These are phyloP conservation scores for Drosophila cardini DNA, from an alignment of 1,140 invertebrate genomes.

Conservation along the genomic window DNA sequence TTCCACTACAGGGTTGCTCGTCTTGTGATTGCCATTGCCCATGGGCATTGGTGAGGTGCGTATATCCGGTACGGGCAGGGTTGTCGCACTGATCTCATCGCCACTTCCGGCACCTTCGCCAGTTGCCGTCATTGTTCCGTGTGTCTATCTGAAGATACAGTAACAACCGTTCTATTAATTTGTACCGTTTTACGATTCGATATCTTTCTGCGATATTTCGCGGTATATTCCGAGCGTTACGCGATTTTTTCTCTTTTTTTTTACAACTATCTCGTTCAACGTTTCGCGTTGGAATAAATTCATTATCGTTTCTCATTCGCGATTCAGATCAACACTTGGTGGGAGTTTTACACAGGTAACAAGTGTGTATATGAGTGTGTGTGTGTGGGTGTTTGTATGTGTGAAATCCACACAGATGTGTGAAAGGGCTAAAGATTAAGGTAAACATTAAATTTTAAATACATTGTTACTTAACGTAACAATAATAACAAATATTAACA, in stretches of 20 bases:
- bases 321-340: constrained; percentile 44
- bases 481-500: constrained; percentile 62
- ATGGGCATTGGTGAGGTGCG: constrained; percentile 62
- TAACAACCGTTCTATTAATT: constrained; percentile 1
- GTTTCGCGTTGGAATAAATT: constrained; percentile 82
- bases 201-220: background rate
- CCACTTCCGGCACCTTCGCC: constrained; percentile 55
- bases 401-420: constrained; percentile 52
- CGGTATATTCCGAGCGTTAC: constrained; percentile 25
- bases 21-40: constrained; percentile 65
- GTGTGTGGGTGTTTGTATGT: constrained; percentile 25
- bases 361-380: constrained; percentile 15
- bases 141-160: constrained; percentile 24
- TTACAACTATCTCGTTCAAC: constrained; percentile 80
- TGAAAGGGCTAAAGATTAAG: constrained; percentile 74
- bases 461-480: constrained; percentile 44
- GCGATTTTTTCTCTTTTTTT: constrained; percentile 34
- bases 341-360: constrained; percentile 41
- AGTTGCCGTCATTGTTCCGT: constrained; percentile 65
- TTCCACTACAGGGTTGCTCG: constrained; percentile 64
- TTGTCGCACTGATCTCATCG: constrained; percentile 44
- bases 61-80: constrained; percentile 39
- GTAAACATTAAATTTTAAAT: constrained; percentile 70
- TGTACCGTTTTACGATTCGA: background rate
- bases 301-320: constrained; percentile 60